Evolutionary conservation across 2,797 vertebrate species (phyloP), one percentile per base, ranked within the genome.

Genomic region (Peromyscus attwateri): DNA sequence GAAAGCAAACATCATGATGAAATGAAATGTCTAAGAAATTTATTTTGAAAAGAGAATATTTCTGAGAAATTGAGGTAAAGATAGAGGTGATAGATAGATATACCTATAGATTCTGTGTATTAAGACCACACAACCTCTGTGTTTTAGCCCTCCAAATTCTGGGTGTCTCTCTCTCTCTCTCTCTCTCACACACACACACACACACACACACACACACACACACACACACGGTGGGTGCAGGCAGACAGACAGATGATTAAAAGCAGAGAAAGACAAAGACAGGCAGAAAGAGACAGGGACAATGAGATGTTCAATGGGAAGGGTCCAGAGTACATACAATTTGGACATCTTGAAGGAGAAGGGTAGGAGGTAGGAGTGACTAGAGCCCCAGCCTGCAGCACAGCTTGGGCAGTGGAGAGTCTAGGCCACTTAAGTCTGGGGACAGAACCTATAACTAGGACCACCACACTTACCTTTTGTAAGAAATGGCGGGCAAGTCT

Each of bases 351-450:
- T 23, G 3, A 52, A 71, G n/a, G 43, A 73, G 1, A 80, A 73
- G 9, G 4, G 11, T 16, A 8, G 3, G 6, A 25, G 23, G 0
- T 0, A 6, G 12, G 43, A n/a, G 21, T 1, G 55, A 3, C 1
- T 60, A 19, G 71, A 64, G 21, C 0, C 12, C n/a, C 3, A 11
- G 3, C 13, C 43, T 37, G 4, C 2, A 13, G 29, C 3, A 0
- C 4, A 79, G 5, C 27, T 34, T 5, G 3, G 29, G 52, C 3
- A 49, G 29, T 25, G 5, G 25, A 16, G 27, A 23, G 5, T 34
- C 9, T 34, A 1, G 6, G 4, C 2, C 70, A 21, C 0, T 55
- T 16, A 1, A 3, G 2, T 1, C 10, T 3, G 23, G 1, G 60
- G 43, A 27, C 66, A 19, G 2, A 8, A 4, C 4, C 37, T 34